Conservation (phyloP, 2,113 vertebrate genomes). For the Anhinga rufa region DNA sequence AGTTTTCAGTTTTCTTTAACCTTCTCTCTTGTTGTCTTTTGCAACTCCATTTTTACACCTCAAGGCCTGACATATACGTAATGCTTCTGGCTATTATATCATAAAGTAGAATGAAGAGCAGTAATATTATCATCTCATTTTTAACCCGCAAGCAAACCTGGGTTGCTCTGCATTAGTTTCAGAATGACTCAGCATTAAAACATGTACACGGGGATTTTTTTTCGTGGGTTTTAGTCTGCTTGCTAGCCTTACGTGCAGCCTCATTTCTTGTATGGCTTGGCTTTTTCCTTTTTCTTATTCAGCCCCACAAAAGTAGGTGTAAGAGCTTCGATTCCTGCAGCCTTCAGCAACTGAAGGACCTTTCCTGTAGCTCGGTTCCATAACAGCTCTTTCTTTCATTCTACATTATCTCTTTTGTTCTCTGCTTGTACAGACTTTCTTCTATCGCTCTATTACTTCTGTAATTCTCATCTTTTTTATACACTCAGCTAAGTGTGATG, state of each 20-base stretch:
- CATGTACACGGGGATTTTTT: accelerated
- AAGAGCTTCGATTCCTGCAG: background rate
- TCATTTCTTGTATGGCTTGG: background rate
- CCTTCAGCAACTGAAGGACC: background rate
- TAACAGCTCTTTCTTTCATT: background rate
- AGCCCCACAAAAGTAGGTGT: background rate
- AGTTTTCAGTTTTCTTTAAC: background rate
- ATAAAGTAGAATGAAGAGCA: background rate
- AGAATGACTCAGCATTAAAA: background rate
- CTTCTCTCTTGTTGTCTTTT: background rate
- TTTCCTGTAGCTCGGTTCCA: background rate
- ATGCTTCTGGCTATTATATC: background rate
- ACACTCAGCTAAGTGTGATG: background rate
- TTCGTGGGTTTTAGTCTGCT: background rate
- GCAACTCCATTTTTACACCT: background rate
- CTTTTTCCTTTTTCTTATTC: background rate
- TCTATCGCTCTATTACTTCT: background rate
- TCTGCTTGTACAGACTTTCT: background rate
- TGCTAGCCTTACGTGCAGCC: background rate
- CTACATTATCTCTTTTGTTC: background rate
- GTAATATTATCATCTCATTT: background rate
- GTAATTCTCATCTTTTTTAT: background rate
- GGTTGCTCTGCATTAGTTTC: background rate
- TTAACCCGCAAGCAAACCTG: background rate
- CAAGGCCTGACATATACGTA: background rate